Conservation (phyloP, 2,888 invertebrate genomes). For the Microchrysa polita region DNA sequence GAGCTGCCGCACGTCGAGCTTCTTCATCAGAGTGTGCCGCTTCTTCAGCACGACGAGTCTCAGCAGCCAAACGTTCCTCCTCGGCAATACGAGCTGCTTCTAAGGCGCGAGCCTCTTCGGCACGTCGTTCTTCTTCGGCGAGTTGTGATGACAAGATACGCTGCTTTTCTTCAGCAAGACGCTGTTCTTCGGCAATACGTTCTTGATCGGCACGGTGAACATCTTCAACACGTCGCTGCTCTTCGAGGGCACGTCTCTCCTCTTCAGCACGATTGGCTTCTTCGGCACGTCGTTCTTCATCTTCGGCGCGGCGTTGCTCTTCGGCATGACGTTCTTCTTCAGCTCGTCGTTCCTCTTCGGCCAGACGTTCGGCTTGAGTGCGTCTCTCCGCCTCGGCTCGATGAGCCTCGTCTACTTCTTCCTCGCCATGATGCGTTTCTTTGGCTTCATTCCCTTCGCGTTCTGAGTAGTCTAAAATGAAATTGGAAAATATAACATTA, state of each 20-base stretch:
- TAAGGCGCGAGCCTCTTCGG: neutral
- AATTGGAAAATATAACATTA: no score
- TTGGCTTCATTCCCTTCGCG: constrained; percentile 50
- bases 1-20: neutral
- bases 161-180: constrained; percentile 13
- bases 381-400: constrained; percentile 14
- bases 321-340: constrained; percentile 25
- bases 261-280: neutral
- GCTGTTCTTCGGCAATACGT: constrained; percentile 24
- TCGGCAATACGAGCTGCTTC: neutral
- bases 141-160: neutral
- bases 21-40: neutral
- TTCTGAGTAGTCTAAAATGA: constrained; percentile 48
- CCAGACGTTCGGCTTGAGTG: constrained; percentile 1
- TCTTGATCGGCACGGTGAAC: neutral
- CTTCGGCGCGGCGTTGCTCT: neutral
- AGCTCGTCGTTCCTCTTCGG: constrained; percentile 12
- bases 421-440: constrained; percentile 17
- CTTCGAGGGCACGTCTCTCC: neutral
- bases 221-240: neutral
- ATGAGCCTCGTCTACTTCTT: constrained; percentile 21
- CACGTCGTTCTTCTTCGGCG: constrained; percentile 13
- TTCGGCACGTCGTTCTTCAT: constrained; percentile 12
- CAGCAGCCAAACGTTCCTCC: neutral
- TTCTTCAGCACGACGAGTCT: constrained; percentile 19